Conservation (phyloP, 2,888 invertebrate genomes). For the Lasioglossum vierecki region DNA sequence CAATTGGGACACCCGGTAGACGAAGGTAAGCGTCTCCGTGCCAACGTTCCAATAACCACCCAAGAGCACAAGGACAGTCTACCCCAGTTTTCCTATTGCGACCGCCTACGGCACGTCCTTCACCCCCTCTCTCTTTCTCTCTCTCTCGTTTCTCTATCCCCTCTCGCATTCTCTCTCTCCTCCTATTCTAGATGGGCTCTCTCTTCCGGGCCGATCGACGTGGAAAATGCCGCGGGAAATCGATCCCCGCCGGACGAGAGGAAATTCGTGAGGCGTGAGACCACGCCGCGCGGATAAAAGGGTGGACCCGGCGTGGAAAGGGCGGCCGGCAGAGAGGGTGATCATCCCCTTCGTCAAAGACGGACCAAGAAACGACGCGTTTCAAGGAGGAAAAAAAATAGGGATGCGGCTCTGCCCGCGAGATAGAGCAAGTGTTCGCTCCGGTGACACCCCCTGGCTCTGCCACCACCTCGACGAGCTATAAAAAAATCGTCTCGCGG, state of each 20-base stretch:
- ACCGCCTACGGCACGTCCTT: conserved; percentile 77
- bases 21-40: conserved; percentile 80
- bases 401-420: not conserved
- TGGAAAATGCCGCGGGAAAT: conserved; percentile 77
- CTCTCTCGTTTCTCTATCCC: conserved; percentile 39
- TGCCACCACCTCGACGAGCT: conserved; percentile 20
- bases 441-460: not conserved
- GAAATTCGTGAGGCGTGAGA: conserved; percentile 73
- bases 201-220: conserved; percentile 80
- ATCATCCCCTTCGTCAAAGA: conserved; percentile 67
- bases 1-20: conserved; percentile 73
- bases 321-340: conserved; percentile 53
- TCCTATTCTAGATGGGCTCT: conserved; percentile 36
- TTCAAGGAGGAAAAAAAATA: conserved; percentile 54
- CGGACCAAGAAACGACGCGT: conserved; percentile 60
- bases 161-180: conserved; percentile 23
- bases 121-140: conserved; percentile 56
- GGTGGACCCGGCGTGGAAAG: conserved; percentile 59
- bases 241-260: conserved; percentile 68
- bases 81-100: conserved; percentile 82
- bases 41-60: conserved; percentile 83
- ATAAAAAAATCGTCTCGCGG: conserved; percentile 25
- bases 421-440: not conserved
- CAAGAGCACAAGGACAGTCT: conserved; percentile 82
- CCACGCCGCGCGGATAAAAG: conserved; percentile 68